Evolutionary conservation across 30 jellyfish, hydroid and myxozoan genomes (phyloP).

Genomic region (Aurelia aurita complex sp. Pacific): DNA sequence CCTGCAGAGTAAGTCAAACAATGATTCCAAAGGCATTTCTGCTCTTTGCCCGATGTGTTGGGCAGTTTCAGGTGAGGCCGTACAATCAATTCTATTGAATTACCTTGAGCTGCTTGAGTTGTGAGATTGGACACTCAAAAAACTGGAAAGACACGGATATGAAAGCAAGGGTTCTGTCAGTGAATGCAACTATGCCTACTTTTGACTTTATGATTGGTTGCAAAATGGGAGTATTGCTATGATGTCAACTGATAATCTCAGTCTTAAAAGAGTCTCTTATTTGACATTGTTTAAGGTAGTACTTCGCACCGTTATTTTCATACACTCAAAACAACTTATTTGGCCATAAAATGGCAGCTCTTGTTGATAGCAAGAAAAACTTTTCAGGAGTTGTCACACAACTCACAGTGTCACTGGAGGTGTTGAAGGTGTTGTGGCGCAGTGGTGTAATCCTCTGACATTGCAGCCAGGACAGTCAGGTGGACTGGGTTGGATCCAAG

Average conservation of each 20-base stretch:
- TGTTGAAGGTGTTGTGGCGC: no score
- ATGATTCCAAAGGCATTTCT: conserved; percentile 26
- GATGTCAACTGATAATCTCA: not conserved
- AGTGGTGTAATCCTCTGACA: no score
- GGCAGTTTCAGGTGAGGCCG: conserved; percentile 53
- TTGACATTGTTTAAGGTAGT: no score
- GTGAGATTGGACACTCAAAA: conserved; percentile 29
- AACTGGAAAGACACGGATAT: conserved; percentile 31
- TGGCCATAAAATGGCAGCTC: no score
- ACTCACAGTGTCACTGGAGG: no score
- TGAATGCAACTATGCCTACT: conserved; percentile 7
- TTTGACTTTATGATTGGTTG: not conserved
- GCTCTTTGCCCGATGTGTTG: conserved; percentile 50
- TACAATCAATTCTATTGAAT: conserved; percentile 19
- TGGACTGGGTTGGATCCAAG: no score
- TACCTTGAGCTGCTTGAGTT: conserved; percentile 32
- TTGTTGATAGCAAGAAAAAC: no score
- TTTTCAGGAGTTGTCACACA: no score
- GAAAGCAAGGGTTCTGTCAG: conserved; percentile 42
- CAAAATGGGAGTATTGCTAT: not conserved
- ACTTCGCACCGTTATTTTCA: no score
- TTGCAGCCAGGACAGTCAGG: no score
- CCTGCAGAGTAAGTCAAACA: conserved; percentile 1
- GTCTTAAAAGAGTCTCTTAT: not conserved
- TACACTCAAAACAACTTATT: no score